Evolutionary conservation across 2,797 vertebrate species (phyloP).

Genomic region (Pseudomugil gertrudae): DNA sequence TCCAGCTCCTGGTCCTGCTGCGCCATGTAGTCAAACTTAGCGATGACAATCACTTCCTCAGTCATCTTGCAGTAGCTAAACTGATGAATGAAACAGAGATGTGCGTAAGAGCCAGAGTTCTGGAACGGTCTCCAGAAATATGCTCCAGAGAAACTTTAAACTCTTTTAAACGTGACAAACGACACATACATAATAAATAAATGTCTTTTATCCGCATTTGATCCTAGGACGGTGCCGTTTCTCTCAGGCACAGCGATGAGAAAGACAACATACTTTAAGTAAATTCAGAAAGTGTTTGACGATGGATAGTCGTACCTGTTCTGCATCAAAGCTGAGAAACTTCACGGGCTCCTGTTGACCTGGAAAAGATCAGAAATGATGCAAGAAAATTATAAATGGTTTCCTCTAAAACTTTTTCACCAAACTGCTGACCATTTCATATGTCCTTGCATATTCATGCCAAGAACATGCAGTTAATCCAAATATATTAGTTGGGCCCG

Average conservation of each 20-base stretch:
- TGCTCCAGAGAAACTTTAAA: neutral
- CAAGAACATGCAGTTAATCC: slow-evolving; percentile 8
- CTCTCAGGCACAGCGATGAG: slow-evolving; percentile 3
- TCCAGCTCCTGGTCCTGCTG: slow-evolving; percentile 95
- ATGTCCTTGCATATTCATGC: neutral
- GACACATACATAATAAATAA: neutral
- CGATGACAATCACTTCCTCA: slow-evolving; percentile 93
- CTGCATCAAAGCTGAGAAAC: slow-evolving; percentile 86
- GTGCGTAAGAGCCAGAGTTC: neutral
- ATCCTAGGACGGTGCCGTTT: slow-evolving; percentile 1
- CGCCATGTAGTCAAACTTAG: slow-evolving; percentile 94
- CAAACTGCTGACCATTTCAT: neutral
- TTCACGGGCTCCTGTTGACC: slow-evolving; percentile 73
- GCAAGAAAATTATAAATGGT: slow-evolving; percentile 19
- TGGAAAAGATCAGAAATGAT: slow-evolving; percentile 49
- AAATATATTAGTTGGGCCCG: slow-evolving; percentile 10
- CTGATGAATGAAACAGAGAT: slow-evolving; percentile 56
- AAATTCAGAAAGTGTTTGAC: slow-evolving; percentile 40
- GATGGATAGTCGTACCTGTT: slow-evolving; percentile 73
- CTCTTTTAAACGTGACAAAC: neutral
- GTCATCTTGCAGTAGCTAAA: slow-evolving; percentile 87
- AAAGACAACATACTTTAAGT: slow-evolving; percentile 6
- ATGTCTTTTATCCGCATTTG: neutral
- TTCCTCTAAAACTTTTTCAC: neutral
- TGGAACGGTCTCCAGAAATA: neutral